Base-by-base conservation (phyloP, 1,140 invertebrate species). In the Bactericera cockerelli region DNA sequence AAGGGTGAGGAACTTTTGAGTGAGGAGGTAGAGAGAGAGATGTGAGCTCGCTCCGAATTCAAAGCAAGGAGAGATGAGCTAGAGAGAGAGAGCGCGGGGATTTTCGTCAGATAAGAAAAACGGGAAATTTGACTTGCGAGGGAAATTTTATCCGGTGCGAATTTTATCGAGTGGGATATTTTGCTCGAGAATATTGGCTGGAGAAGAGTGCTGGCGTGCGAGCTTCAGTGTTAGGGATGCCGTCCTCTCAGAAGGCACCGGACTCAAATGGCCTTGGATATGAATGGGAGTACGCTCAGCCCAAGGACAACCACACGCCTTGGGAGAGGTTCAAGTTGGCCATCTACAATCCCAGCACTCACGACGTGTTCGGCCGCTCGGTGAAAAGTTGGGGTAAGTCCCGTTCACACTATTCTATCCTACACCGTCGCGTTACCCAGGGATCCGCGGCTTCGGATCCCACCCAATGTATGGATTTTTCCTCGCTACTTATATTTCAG, bases 381-480 rank as follows among this genome's bases (percentile, higher is more conserved):
- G 71, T 65, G 16, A 64, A 65, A 38, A 71, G 69, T 63, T 76
- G 75, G 75, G 70, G 73, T 75, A 68, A 71, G 71, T 68, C 53
- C 16, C 16, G n/a, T n/a, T n/a, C n/a, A n/a, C n/a, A n/a, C n/a
- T n/a, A n/a, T n/a, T n/a, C 14, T 55, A n/a, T n/a, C n/a, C n/a
- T n/a, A n/a, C n/a, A n/a, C n/a, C n/a, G 60, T 38, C n/a, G n/a
- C n/a, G n/a, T n/a, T n/a, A n/a, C n/a, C n/a, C n/a, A n/a, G n/a
- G n/a, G n/a, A n/a, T n/a, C n/a, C n/a, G n/a, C n/a, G n/a, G n/a
- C n/a, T n/a, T n/a, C n/a, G n/a, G n/a, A n/a, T n/a, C n/a, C n/a
- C n/a, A n/a, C n/a, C n/a, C n/a, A n/a, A n/a, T n/a, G n/a, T n/a
- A n/a, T n/a, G n/a, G n/a, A n/a, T n/a, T n/a, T n/a, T n/a, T n/a